Percentiles rank a stretch among this genome's conserved stretches.
Evolutionary conservation across 2,797 vertebrate species (phyloP).

Genomic region (Acridotheres tristis): DNA sequence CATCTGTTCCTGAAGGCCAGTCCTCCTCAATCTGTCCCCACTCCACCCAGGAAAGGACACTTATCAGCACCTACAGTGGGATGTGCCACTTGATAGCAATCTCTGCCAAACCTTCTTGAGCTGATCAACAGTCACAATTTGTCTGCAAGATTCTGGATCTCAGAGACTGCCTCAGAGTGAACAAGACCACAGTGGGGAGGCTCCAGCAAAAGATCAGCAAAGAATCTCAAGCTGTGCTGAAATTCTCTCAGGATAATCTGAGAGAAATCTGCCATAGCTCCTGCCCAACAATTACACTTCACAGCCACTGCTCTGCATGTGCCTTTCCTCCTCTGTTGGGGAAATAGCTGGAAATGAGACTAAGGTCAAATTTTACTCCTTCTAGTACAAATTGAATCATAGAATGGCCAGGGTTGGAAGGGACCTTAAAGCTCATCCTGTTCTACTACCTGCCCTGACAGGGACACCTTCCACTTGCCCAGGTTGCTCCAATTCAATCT

Average conservation of each 20-base stretch:
- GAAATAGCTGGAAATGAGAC: background rate
- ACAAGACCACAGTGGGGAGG: background rate
- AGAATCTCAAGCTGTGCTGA: background rate
- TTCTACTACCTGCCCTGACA: background rate
- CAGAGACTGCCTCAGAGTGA: background rate
- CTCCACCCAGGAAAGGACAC: background rate
- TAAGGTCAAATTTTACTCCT: background rate
- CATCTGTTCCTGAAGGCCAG: background rate
- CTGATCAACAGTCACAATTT: background rate
- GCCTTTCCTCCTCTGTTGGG: background rate
- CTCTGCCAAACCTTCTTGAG: background rate
- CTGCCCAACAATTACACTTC: background rate
- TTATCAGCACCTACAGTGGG: background rate
- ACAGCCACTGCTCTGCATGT: background rate
- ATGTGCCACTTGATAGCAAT: background rate
- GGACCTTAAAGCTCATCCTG: background rate
- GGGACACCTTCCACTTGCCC: background rate
- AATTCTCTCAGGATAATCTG: background rate
- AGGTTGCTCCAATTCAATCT: background rate
- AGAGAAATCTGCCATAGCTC: background rate
- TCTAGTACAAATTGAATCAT: background rate
- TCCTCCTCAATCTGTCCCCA: background rate
- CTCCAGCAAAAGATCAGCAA: background rate
- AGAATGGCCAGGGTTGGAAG: background rate
- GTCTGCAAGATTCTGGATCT: background rate